Evolutionary conservation across 2,113 vertebrate species (phyloP).

Genomic region (Forbesichthys agassizii): DNA sequence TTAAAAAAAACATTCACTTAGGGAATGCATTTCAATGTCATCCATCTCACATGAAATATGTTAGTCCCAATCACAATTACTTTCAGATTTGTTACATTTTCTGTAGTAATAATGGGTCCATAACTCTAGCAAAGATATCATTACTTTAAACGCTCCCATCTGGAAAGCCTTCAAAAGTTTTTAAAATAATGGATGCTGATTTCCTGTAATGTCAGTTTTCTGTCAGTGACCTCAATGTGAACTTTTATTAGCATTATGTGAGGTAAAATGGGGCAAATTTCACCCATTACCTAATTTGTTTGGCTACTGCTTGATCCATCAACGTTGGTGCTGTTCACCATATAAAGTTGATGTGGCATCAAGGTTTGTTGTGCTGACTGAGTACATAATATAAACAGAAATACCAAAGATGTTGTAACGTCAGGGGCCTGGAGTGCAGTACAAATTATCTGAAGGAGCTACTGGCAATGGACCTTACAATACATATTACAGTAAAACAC

Average conservation of each 20-base stretch:
- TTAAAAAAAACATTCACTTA: constrained; percentile 1
- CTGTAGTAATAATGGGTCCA: constrained; percentile 28
- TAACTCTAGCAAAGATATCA: constrained; percentile 41
- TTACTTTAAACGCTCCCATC: constrained; percentile 40
- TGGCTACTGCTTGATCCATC: constrained; percentile 1
- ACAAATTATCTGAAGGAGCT: too few species aligned
- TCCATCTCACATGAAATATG: constrained; percentile 38
- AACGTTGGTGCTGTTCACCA: constrained; percentile 8
- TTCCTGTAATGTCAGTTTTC: constrained; percentile 9
- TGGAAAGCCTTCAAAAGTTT: constrained; percentile 43
- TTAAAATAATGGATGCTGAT: constrained; percentile 33
- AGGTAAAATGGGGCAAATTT: constrained; percentile 13
- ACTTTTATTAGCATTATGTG: constrained; percentile 21
- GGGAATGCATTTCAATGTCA: constrained; percentile 36
- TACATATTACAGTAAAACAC: too few species aligned
- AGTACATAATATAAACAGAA: too few species aligned
- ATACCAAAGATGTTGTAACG: too few species aligned
- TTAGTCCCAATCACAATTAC: constrained; percentile 40
- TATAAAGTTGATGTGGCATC: too few species aligned
- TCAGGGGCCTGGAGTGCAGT: too few species aligned
- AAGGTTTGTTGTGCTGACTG: too few species aligned
- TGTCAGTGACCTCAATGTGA: constrained; percentile 32
- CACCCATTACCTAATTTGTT: constrained; percentile 4
- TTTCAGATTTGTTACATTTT: constrained; percentile 45
- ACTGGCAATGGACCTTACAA: too few species aligned